Evolutionary conservation across 2,888 invertebrate genomes (phyloP), one percentile per base, ranked within the genome.

Genomic region (Drosophila setosimentum): DNA sequence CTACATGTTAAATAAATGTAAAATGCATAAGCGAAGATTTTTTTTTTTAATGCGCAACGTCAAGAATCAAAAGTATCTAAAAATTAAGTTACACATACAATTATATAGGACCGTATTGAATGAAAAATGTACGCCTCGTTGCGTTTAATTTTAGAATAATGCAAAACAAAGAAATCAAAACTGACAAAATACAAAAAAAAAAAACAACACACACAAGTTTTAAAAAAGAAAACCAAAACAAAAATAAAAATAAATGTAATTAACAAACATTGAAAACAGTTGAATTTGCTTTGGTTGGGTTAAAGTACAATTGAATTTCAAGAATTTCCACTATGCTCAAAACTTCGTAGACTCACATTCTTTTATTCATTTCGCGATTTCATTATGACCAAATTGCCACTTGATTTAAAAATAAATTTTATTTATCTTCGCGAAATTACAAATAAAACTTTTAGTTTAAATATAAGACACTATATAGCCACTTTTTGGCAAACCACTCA

Each of bases 1-100:
- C 77, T 87, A 87, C 66, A 87, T 88, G 83, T 88, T 88, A 80
- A 80, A 88, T 62, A 57, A 68, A 78, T 80, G 76, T 80, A 78
- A 76, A 78, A 62, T 83, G 76, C 67, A 72, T 76, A 80, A 80
- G 77, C 53, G 64, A 80, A 35, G 42, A 49, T 33, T 75, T 78
- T 79, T 77, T 78, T 78, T 61, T 59, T 57, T 37, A n/a, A 37
- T 65, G 76, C 72, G 80, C 76, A 76, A 76, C 76, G 80, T 78
- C 63, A 64, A 78, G 53, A 78, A 78, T 78, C 80, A 78, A 78
- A 78, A 78, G 68, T 62, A 76, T 72, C n/a, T 57, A 70, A 55
- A 33, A 61, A 30, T 29, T 80, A 78, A 76, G 78, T 30, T 59
- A 73, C 21, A 57, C 49, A 60, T 48, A 57, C 59, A 60, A 70